Percentiles rank a stretch among this genome's conserved stretches.
Evolutionary conservation across 2,888 invertebrate genomes (phyloP).

Genomic region (Hipparchia sbordonii): DNA sequence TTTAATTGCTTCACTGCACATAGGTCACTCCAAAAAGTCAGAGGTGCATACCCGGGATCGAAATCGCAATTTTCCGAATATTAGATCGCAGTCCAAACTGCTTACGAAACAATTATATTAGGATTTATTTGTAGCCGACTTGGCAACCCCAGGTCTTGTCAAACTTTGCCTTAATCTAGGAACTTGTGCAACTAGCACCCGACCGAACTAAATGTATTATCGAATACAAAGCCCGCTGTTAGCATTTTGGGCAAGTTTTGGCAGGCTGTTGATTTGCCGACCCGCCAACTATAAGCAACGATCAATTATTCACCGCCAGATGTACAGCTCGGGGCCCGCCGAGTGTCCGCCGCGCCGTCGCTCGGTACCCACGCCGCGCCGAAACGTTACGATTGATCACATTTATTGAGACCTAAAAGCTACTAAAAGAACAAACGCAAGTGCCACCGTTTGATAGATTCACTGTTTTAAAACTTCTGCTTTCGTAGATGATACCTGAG

Average conservation of each 20-base stretch:
- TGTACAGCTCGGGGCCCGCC: background rate
- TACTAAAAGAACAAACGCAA: too few species aligned
- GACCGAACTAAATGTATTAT: background rate
- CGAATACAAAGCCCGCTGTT: background rate
- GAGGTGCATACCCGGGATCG: too few species aligned
- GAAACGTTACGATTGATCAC: too few species aligned
- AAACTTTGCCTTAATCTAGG: background rate
- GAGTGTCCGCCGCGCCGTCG: background rate
- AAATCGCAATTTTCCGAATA: too few species aligned
- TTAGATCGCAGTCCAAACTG: too few species aligned
- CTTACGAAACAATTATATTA: background rate
- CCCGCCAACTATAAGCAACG: background rate
- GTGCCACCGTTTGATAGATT: too few species aligned
- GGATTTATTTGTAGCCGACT: background rate
- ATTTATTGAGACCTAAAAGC: too few species aligned
- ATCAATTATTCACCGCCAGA: constrained; percentile 2
- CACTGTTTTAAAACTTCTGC: too few species aligned
- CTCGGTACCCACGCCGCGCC: background rate
- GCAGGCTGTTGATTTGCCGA: constrained; percentile 7
- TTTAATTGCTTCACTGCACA: too few species aligned
- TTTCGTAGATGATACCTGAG: too few species aligned
- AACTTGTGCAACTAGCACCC: background rate
- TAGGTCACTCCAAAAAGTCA: background rate
- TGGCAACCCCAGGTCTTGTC: background rate
- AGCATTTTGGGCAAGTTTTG: background rate